Evolutionary conservation across 1,140 invertebrate species (phyloP).

Genomic region (Drosophila grimshawi): DNA sequence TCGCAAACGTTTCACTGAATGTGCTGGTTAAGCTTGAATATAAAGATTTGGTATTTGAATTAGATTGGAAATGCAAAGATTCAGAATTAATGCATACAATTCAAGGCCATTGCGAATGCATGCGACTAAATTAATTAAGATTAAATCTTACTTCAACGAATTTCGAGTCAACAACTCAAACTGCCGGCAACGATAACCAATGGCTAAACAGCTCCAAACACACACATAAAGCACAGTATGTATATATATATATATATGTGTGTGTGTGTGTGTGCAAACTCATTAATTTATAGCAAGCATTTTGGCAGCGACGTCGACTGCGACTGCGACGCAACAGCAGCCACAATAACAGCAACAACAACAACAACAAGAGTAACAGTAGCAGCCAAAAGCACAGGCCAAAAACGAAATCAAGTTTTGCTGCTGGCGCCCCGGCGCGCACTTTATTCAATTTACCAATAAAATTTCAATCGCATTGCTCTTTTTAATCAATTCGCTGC

Average conservation of each 20-base stretch:
- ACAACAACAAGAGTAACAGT: conserved; percentile 5
- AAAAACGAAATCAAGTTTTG: conserved; percentile 37
- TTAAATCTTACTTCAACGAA: not conserved
- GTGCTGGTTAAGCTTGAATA: too few relatives aligned
- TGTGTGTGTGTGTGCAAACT: conserved; percentile 22
- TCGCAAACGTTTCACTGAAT: conserved; percentile 7
- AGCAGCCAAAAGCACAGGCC: not conserved
- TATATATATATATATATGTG: not conserved
- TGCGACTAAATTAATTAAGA: too few relatives aligned
- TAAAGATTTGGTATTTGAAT: too few relatives aligned
- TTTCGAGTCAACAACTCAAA: not conserved
- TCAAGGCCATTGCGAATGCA: too few relatives aligned
- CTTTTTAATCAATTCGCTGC: conserved; percentile 83
- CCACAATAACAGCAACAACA: conserved; percentile 15
- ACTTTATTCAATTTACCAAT: conserved; percentile 84
- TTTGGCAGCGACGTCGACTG: conserved; percentile 36
- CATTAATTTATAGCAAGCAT: conserved; percentile 57
- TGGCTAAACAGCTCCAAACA: conserved; percentile 7
- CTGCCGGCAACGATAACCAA: conserved; percentile 19
- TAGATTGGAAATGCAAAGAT: too few relatives aligned
- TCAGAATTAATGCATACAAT: too few relatives aligned
- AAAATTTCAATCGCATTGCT: conserved; percentile 84
- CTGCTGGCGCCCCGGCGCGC: conserved; percentile 45
- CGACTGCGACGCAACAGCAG: conserved; percentile 23
- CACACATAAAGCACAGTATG: conserved; percentile 20